Evolutionary conservation across 2,888 invertebrate species (phyloP).

Genomic region (Pollenia amentaria): DNA sequence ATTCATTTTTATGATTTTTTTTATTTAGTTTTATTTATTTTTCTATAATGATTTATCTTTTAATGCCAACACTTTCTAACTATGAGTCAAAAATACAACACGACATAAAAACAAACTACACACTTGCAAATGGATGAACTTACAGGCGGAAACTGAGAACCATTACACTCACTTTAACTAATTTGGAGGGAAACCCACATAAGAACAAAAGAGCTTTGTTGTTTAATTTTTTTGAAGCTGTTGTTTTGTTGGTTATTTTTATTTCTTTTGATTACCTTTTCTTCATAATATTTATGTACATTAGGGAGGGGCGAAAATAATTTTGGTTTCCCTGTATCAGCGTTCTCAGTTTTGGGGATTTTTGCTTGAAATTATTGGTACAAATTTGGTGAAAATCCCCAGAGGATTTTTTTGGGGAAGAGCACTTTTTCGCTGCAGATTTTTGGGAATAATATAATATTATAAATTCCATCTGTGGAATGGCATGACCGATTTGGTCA

Average conservation of each 20-base stretch:
- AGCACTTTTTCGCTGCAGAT: too few relatives aligned
- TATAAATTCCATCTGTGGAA: too few relatives aligned
- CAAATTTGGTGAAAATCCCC: too few relatives aligned
- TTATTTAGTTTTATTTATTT: conserved; percentile 7
- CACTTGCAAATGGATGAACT: background rate
- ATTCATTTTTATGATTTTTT: conserved; percentile 18
- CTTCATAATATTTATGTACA: background rate
- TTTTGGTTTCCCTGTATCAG: too few relatives aligned
- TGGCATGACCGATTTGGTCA: too few relatives aligned
- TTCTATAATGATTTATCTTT: conserved; percentile 42
- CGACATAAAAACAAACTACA: background rate
- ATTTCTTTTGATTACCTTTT: background rate
- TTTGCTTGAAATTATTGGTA: too few relatives aligned
- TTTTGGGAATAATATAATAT: too few relatives aligned
- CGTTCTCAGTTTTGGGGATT: too few relatives aligned
- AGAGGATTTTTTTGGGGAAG: too few relatives aligned
- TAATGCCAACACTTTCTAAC: conserved; percentile 36
- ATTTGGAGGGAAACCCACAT: conserved; percentile 41
- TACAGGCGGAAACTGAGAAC: background rate
- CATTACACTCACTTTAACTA: background rate
- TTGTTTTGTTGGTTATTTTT: background rate
- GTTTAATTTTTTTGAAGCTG: too few relatives aligned
- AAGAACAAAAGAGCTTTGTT: background rate
- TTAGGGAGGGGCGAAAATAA: too few relatives aligned
- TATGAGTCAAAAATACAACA: background rate